Evolutionary conservation across 2,888 invertebrate species (phyloP), one percentile per base, ranked within the genome.

Genomic region (Blera fallax): DNA sequence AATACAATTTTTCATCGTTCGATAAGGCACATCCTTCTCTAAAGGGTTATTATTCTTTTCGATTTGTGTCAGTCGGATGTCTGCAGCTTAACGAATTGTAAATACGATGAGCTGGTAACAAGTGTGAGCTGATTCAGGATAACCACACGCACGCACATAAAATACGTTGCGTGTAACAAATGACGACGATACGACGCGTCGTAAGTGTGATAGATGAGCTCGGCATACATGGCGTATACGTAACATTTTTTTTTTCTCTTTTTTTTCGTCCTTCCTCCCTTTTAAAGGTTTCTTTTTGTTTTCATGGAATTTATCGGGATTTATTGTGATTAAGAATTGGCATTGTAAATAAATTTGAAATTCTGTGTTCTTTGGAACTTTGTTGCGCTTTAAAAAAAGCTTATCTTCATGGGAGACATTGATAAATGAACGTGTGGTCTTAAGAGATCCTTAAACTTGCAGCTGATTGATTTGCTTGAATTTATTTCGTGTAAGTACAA

Each of bases 1-100:
- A 16, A 62, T 32, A 54, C 45, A 24, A 67, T 37, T 58, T 48
- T 48, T 67, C 56, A 65, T 43, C 27, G 24, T 76, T 65, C 54
- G 45, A 76, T 45, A 40, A 50, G 67, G 16, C 50, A 60, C 67
- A 77, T 78, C 37, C 70, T 18, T 40, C 45, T 29, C 40, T 27
- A 72, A 77, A 82, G 76, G 72, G 72, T 82, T 82, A 82, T 76
- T 82, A 82, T 76, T 72, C 34, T 56, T 64, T 76, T 70, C 72
- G 82, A 72, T 65, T 82, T 82, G 70, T 82, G 56, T 70, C 76
- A 70, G 64, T 76, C 40, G 54, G 21, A 65, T 72, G 69, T 50
- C 70, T 34, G 32, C 40, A 32, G 65, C 58, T 70, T 77, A 82
- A 58, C 76, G 82, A 82, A 72, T 72, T 72, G 77, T 65, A 77